Evolutionary conservation across 2,888 invertebrate genomes (phyloP).

Genomic region (Drosophila anceps): DNA sequence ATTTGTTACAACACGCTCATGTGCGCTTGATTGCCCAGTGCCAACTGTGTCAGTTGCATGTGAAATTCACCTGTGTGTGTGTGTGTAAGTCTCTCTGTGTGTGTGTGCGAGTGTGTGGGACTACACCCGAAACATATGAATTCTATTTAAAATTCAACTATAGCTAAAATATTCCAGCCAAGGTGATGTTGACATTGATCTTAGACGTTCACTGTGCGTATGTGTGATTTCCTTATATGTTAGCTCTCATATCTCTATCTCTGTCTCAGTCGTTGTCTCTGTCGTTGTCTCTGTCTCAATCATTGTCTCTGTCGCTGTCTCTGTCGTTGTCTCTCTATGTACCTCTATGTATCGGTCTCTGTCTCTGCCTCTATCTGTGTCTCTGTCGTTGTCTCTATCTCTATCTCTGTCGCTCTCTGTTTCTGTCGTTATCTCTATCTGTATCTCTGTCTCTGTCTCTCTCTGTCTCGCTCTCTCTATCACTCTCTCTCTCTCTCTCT

Average conservation of each 20-base stretch:
- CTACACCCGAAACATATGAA: background rate
- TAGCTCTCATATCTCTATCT: background rate
- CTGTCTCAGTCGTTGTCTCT: background rate
- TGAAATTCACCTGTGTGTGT: background rate
- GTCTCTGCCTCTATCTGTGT: background rate
- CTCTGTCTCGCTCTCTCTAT: background rate
- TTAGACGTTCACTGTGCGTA: background rate
- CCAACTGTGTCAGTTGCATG: slow-evolving; percentile 43
- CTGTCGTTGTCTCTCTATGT: background rate
- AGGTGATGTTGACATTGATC: slow-evolving; percentile 22
- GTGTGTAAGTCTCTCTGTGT: background rate
- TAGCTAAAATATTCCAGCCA: slow-evolving; percentile 18
- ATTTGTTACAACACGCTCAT: slow-evolving; percentile 19
- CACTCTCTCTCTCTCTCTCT: background rate
- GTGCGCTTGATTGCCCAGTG: slow-evolving; percentile 18
- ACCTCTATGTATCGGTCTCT: background rate
- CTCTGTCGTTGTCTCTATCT: too few relatives aligned
- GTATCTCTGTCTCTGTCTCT: background rate
- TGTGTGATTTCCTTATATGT: background rate
- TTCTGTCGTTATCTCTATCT: background rate
- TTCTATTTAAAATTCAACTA: slow-evolving; percentile 4
- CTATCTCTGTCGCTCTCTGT: background rate
- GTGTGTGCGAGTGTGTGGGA: background rate
- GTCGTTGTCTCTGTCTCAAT: background rate
- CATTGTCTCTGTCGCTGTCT: background rate